A percentile compares a stretch with the other conserved stretches of the same genome.
phyloP scores from a whole-genome alignment of 2,888 invertebrate species.

The Trichopoda pennipes region DNA sequence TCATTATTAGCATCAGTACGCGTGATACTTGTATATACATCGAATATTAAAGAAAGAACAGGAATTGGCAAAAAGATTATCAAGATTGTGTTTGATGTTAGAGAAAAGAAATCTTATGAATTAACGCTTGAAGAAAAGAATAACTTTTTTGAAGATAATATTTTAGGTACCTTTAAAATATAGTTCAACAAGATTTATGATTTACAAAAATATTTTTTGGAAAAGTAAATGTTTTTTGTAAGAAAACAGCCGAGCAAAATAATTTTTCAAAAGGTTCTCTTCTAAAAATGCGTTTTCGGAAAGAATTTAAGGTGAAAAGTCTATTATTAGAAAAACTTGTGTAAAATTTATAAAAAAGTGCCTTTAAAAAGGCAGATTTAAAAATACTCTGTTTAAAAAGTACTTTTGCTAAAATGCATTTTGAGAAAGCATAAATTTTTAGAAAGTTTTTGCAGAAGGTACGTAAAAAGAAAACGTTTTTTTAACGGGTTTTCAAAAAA shows the following conservation, averaged over 20 bases:
- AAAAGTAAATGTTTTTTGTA: too few relatives aligned
- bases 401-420: too few relatives aligned
- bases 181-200: too few relatives aligned
- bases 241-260: too few relatives aligned
- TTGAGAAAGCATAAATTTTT: too few relatives aligned
- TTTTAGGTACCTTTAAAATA: too few relatives aligned
- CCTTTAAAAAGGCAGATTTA: neutral
- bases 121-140: constrained; percentile 15
- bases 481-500: too few relatives aligned
- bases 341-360: neutral
- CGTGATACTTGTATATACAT: neutral
- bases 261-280: neutral
- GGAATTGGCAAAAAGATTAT: constrained; percentile 43
- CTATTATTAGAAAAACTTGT: neutral
- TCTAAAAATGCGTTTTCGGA: neutral
- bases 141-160: too few relatives aligned
- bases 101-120: neutral
- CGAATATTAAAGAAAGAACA: neutral
- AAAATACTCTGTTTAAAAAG: too few relatives aligned
- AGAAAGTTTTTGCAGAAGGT: too few relatives aligned
- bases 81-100: constrained; percentile 38
- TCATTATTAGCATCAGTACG: constrained; percentile 34
- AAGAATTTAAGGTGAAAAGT: neutral
- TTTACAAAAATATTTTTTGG: neutral
- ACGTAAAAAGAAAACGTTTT: too few relatives aligned